These are phyloP conservation scores for Chanos chanos DNA, from an alignment of 2,797 vertebrate species.

Conservation along the genomic window DNA sequence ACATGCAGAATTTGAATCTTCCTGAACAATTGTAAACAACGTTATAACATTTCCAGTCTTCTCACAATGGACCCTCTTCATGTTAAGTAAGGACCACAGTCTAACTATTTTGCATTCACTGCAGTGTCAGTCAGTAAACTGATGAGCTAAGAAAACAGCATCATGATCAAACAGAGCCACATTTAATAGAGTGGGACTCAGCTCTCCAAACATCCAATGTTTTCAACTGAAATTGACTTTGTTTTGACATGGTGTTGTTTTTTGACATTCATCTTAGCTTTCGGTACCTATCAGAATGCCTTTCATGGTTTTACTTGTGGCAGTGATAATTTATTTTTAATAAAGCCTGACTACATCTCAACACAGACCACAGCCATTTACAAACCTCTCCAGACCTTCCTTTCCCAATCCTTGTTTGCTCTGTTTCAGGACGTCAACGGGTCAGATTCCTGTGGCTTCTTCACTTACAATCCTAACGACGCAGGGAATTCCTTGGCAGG, in stretches of 20 bases:
- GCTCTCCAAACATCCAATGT: too few relatives aligned
- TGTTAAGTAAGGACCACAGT: too few relatives aligned
- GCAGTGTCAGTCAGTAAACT: too few relatives aligned
- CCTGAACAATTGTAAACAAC: too few relatives aligned
- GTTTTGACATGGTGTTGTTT: background rate
- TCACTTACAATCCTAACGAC: constrained; percentile 35
- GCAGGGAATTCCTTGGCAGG: constrained; percentile 37
- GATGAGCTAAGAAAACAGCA: too few relatives aligned
- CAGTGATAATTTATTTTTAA: background rate
- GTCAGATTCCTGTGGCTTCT: constrained; percentile 33
- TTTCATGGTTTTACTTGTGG: background rate
- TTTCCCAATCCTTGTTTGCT: background rate
- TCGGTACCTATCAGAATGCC: background rate
- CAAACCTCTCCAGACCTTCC: constrained; percentile 6
- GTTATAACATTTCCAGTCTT: too few relatives aligned
- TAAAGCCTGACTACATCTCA: constrained; percentile 1
- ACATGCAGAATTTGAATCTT: too few relatives aligned
- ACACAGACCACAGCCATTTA: constrained; percentile 1
- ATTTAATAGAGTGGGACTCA: too few relatives aligned
- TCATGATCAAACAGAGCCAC: too few relatives aligned
- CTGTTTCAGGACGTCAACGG: constrained; percentile 16
- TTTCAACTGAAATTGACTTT: too few relatives aligned
- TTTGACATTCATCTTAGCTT: background rate
- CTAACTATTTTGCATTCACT: too few relatives aligned
- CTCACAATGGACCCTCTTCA: too few relatives aligned